Percentiles rank a stretch among this genome's conserved stretches.
Evolutionary conservation across 2,797 vertebrate genomes (phyloP).

Genomic region (Gymnothorax reevesii): DNA sequence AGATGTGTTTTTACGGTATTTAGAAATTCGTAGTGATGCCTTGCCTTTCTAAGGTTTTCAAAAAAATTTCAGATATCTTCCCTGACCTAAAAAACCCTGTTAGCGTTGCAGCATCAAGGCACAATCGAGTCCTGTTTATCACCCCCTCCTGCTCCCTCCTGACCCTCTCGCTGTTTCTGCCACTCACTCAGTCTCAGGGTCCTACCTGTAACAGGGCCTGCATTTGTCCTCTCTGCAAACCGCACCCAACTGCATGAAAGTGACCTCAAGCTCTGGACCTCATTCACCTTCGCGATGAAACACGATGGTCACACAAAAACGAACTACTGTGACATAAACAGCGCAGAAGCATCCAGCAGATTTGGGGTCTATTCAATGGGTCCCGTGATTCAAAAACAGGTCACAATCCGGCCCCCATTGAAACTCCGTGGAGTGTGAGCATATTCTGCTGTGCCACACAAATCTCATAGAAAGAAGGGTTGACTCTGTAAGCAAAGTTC

Average conservation of each 20-base stretch:
- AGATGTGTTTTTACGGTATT: neutral
- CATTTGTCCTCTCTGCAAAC: slow-evolving; percentile 64
- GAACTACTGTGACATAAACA: slow-evolving; percentile 51
- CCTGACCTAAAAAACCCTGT: neutral
- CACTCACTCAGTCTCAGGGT: slow-evolving; percentile 51
- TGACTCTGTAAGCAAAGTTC: slow-evolving; percentile 75
- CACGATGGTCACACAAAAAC: slow-evolving; percentile 38
- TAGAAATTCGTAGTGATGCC: neutral
- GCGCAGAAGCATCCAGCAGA: slow-evolving; percentile 65
- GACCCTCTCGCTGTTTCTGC: slow-evolving; percentile 28
- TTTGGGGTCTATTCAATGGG: slow-evolving; percentile 59
- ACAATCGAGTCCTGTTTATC: slow-evolving; percentile 24
- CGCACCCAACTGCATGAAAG: slow-evolving; percentile 70
- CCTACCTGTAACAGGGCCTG: slow-evolving; percentile 70
- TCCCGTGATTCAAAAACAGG: slow-evolving; percentile 64
- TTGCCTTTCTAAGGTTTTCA: neutral
- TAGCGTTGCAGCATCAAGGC: neutral
- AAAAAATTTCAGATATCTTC: neutral
- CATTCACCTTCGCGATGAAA: slow-evolving; percentile 53
- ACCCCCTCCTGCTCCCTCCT: neutral
- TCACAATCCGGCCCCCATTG: slow-evolving; percentile 70
- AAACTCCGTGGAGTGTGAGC: slow-evolving; percentile 69
- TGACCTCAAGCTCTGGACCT: slow-evolving; percentile 60
- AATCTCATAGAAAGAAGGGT: slow-evolving; percentile 68
- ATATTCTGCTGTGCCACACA: slow-evolving; percentile 76